Evolutionary conservation across 2,797 vertebrate species (phyloP), one percentile per base, ranked within the genome.

Genomic region (Manis pentadactyla): DNA sequence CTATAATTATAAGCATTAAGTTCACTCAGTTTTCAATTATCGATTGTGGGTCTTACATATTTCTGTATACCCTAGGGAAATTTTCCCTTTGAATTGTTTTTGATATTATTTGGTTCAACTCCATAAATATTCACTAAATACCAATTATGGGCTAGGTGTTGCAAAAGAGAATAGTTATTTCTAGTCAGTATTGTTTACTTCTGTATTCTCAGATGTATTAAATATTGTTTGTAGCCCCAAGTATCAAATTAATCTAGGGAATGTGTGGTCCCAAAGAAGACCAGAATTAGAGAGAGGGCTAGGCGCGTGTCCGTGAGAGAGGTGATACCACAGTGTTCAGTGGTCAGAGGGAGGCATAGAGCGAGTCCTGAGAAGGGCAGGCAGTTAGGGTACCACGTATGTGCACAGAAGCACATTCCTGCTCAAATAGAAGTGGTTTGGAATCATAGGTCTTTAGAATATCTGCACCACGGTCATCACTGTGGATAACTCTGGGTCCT

Each of bases 101-200:
- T 94, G 4, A 66, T 84, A 77, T 87, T 75, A 46, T 59, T 87
- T 34, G 13, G 4, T 75, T 90, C 6, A 79, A 19, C 34, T 74
- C 15, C 19, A 82, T 18, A 87, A 23, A 25, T 86, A 61, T 49
- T 89, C 86, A 77, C 19, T 59, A 46, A 77, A 81, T 7, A 84
- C 15, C 7, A 31, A 15, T 92, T 74, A 85, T 69, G n/a, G 46
- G 11, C 37, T 74, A 53, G 37, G 14, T 59, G 25, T 75, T 87
- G 9, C 27, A 87, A 89, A 90, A 73, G 17, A 5, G 53, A 91
- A 92, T 83, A 66, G 23, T 78, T 93, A 87, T 84, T 97, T 94
- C 51, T 96, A 93, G 27, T 85, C 55, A 37, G 31, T 57, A 25
- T 37, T 83, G 15, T 31, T 88, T 61, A 75, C 29, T 73, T 87